Conservation (phyloP, 2,797 vertebrate genomes). For the Coccyzus lansbergi region DNA sequence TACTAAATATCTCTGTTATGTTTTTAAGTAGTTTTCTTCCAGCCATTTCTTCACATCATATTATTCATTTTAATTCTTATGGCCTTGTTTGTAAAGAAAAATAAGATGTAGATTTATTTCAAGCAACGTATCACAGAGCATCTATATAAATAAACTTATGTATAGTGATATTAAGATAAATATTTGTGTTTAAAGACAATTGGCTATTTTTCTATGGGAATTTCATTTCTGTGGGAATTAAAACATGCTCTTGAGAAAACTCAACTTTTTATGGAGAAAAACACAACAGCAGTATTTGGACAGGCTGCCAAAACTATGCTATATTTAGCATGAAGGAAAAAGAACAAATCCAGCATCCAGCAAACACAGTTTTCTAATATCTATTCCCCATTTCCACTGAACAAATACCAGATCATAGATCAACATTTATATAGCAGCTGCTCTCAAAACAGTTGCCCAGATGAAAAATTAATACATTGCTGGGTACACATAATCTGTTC, state of each 20-base stretch:
- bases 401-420: background rate
- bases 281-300: constrained; percentile 26
- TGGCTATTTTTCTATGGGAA: constrained; percentile 42
- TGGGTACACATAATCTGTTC: background rate
- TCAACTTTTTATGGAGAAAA: constrained; percentile 34
- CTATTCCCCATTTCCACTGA: background rate
- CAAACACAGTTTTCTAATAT: background rate
- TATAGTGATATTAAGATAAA: constrained; percentile 20
- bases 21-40: background rate
- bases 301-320: constrained; percentile 40
- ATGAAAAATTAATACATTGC: background rate
- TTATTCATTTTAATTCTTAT: background rate
- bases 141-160: background rate
- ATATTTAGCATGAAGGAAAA: constrained; percentile 48
- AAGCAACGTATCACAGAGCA: background rate
- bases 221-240: constrained; percentile 50
- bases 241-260: constrained; percentile 31
- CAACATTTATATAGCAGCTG: background rate
- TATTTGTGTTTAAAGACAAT: constrained; percentile 48
- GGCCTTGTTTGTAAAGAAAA: constrained; percentile 10
- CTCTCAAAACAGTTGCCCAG: background rate
- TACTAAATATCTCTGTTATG: background rate
- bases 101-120: background rate
- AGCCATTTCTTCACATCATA: background rate
- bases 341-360: background rate